Conservation (phyloP, 2,797 vertebrate genomes). For the Botia almorhae region DNA sequence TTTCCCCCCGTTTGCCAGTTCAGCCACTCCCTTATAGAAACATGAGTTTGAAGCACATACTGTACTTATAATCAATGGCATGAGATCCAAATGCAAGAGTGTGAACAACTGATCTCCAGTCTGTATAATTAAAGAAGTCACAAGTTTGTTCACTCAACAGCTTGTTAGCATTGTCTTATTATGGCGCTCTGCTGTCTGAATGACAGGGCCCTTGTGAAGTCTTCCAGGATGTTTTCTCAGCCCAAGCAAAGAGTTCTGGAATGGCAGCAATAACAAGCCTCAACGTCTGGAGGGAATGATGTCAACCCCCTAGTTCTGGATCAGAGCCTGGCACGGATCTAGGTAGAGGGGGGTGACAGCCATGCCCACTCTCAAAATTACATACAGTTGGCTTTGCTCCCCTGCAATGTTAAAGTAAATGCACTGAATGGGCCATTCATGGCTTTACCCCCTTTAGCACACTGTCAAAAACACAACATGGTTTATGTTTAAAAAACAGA, state of each 20-base stretch:
- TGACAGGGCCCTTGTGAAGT: conserved; percentile 68
- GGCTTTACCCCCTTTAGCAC: conserved; percentile 33
- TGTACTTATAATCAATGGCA: conserved; percentile 66
- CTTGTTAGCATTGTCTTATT: conserved; percentile 41
- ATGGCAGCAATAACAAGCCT: conserved; percentile 74
- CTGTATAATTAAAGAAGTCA: conserved; percentile 70
- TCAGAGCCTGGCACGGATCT: conserved; percentile 66
- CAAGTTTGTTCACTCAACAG: conserved; percentile 36
- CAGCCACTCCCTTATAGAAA: conserved; percentile 60
- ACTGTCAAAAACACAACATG: conserved; percentile 54
- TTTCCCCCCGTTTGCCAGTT: conserved; percentile 33
- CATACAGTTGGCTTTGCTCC: conserved; percentile 50
- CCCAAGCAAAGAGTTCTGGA: conserved; percentile 62
- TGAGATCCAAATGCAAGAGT: conserved; percentile 65
- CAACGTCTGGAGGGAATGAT: conserved; percentile 77
- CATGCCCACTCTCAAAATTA: conserved; percentile 57
- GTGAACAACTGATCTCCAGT: conserved; percentile 51
- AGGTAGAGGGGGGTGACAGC: conserved; percentile 45
- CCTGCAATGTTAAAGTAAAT: conserved; percentile 50
- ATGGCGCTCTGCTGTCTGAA: conserved; percentile 48
- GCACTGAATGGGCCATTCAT: conserved; percentile 59
- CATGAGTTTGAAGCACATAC: conserved; percentile 68
- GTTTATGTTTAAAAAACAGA: conserved; percentile 47
- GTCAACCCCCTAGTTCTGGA: conserved; percentile 72
- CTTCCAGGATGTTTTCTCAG: conserved; percentile 62